Evolutionary conservation across 2,888 invertebrate genomes (phyloP).

Genomic region (Callyntrura guangdongensis): DNA sequence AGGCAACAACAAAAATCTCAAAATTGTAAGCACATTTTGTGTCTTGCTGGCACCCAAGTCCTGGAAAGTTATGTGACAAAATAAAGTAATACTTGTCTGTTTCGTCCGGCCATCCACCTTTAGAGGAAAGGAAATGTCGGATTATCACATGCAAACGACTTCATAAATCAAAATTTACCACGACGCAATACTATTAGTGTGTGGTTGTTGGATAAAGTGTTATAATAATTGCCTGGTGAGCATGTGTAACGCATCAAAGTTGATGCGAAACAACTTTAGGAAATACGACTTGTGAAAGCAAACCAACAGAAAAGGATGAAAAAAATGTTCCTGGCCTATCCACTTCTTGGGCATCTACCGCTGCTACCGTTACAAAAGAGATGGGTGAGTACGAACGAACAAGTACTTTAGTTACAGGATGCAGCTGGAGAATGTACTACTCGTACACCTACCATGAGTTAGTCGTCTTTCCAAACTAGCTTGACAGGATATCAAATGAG

Average conservation of each 20-base stretch:
- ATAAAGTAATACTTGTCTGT: no score
- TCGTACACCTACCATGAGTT: no score
- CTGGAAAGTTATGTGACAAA: no score
- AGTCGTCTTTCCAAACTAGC: no score
- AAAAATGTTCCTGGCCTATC: neutral
- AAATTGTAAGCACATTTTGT: no score
- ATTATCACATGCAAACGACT: neutral
- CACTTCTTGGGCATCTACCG: neutral
- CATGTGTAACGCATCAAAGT: neutral
- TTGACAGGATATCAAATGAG: no score
- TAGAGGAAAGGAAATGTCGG: neutral
- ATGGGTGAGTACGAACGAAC: neutral
- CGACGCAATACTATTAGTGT: neutral
- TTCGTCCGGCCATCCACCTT: neutral
- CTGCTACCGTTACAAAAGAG: neutral
- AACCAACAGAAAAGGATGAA: neutral
- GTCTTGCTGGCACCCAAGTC: no score
- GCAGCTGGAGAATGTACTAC: neutral
- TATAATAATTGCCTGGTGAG: neutral
- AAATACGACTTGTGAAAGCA: neutral
- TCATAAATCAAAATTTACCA: constrained; percentile 25
- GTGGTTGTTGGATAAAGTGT: neutral
- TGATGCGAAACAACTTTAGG: neutral
- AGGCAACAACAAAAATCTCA: no score
- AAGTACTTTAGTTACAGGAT: neutral